Evolutionary conservation across 1,140 invertebrate genomes (phyloP), one percentile per base, ranked within the genome.

Genomic region (Apis florea): DNA sequence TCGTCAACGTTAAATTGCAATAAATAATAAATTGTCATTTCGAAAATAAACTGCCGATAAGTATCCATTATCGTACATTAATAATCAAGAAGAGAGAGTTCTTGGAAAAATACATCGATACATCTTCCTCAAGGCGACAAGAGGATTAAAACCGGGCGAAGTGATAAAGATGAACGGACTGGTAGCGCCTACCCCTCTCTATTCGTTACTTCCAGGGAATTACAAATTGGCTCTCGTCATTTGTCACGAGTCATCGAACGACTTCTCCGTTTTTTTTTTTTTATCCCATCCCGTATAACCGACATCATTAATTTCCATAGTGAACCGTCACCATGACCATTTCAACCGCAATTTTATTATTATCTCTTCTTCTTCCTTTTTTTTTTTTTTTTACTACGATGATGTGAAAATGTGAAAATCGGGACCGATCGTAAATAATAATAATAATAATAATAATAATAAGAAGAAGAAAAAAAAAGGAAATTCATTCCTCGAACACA

Each of bases 81-180:
- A 47, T 26, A 63, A 51, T 61, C n/a, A 21, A 59, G 47, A 21
- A 49, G 70, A 72, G 40, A 73, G 15, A 73, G 56, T 61, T 73
- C 24, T n/a, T 26, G 56, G 4, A 40, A 40, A 6, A n/a, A n/a
- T n/a, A n/a, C 6, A 61, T 24, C 58, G 5, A 24, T 49, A 59
- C 26, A 73, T 61, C 56, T 40, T 24, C 26, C 53, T 58, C 69
- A 26, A 9, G 51, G 13, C 56, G 21, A n/a, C 11, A 24, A 9
- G 19, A 56, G 17, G 17, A 71, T 5, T 12, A 12, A 31, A 71
- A 53, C 26, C 54, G n/a, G 51, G 19, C 10, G 24, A 49, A 21
- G 13, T n/a, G 31, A 59, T 59, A 47, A n/a, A 73, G 31, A 19
- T 9, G 21, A 24, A 24, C 47, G 53, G n/a, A 17, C 56, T 58